phyloP scores from a whole-genome alignment of 2,113 vertebrate species.

The Acrocephalus kingi region DNA sequence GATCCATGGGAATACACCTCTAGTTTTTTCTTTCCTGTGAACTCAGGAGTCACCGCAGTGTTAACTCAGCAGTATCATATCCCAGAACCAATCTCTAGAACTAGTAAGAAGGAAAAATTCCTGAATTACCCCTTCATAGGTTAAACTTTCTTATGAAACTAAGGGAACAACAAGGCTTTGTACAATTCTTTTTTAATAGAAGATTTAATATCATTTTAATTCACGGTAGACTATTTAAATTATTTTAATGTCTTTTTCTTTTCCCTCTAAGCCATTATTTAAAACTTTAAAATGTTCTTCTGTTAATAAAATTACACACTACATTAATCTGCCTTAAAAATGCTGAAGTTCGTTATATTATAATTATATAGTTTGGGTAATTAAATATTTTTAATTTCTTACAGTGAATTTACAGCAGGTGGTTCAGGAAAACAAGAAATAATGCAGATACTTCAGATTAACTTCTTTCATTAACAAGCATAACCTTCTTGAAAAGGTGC shows the following conservation, averaged over 20 bases:
- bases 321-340: conserved; percentile 24
- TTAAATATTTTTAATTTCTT: conserved; percentile 38
- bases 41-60: neutral
- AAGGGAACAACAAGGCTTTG: neutral
- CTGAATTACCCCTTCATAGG: neutral
- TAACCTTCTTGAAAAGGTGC: neutral
- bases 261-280: neutral
- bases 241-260: neutral
- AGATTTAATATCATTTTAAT: neutral
- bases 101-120: neutral
- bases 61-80: neutral
- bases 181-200: neutral
- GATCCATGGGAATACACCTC: neutral
- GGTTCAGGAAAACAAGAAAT: neutral
- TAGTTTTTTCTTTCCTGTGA: neutral
- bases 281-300: neutral
- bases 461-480: neutral
- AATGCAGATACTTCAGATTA: neutral
- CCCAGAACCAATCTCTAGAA: neutral
- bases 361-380: neutral
- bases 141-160: neutral
- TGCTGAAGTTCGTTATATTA: neutral
- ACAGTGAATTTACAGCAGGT: neutral
- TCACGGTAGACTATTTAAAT: neutral
- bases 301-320: neutral